Percentiles rank a stretch among this genome's conserved stretches.
Conservation (phyloP, 2,797 vertebrate genomes). For the Danio aesculapii region DNA sequence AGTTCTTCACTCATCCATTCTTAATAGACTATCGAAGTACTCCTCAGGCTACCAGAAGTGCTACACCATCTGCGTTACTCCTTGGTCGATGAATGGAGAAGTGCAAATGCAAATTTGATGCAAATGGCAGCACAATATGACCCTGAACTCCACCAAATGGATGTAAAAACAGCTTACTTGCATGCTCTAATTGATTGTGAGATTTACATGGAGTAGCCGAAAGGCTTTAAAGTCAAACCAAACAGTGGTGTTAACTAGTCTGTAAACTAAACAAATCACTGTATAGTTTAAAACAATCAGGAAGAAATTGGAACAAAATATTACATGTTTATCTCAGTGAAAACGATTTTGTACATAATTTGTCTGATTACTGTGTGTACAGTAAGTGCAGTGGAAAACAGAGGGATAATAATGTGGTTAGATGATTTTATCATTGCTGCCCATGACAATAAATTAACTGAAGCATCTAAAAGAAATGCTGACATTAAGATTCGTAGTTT, state of each 20-base stretch:
- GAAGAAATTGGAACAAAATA: not conserved
- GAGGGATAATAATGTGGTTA: no score
- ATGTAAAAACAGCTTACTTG: not conserved
- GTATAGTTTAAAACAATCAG: no score
- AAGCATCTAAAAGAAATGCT: no score
- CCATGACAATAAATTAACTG: no score
- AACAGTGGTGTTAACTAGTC: not conserved
- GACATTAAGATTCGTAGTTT: no score
- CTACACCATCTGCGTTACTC: not conserved
- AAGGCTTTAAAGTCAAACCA: constrained; percentile 12
- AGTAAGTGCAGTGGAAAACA: no score
- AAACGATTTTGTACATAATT: no score
- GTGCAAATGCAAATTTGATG: no score
- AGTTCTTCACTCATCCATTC: not conserved
- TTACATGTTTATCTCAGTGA: no score
- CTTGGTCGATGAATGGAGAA: not conserved
- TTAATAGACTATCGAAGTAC: not conserved
- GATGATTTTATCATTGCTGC: no score
- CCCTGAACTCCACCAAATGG: not conserved
- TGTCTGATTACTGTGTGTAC: no score
- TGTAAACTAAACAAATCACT: constrained; percentile 32
- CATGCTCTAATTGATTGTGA: not conserved
- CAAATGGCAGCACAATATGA: not conserved
- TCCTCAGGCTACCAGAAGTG: not conserved
- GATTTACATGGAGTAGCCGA: not conserved